Evolutionary conservation across 92 coral and sea anemone genomes (phyloP).

Genomic region (Paragorgia papillata): DNA sequence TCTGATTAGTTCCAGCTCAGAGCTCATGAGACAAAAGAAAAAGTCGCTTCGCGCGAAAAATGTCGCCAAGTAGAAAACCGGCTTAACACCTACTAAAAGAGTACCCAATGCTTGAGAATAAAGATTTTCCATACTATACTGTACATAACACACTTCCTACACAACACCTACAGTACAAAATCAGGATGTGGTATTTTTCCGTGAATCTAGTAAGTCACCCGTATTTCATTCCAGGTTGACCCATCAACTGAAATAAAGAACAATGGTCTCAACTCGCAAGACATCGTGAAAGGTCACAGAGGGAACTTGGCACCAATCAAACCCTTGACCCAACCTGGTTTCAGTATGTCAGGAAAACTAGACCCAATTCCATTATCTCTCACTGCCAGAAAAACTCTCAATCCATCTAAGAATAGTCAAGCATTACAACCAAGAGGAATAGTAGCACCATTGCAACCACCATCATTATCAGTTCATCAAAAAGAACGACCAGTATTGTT

Average conservation of each 20-base stretch:
- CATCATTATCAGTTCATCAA: slow-evolving; percentile 43
- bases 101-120: too few relatives aligned
- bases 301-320: slow-evolving; percentile 9
- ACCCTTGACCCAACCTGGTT: slow-evolving; percentile 10
- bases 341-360: slow-evolving; percentile 5
- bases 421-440: slow-evolving; percentile 66
- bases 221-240: too few relatives aligned
- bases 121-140: too few relatives aligned
- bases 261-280: not conserved
- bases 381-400: not conserved
- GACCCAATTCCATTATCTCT: slow-evolving; percentile 14
- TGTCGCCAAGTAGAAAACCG: too few relatives aligned
- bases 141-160: too few relatives aligned
- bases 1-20: too few relatives aligned
- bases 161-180: too few relatives aligned
- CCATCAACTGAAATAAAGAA: not conserved
- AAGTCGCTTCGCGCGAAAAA: too few relatives aligned
- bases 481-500: not conserved
- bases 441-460: slow-evolving; percentile 74
- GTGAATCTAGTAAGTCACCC: too few relatives aligned
- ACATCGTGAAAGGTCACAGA: not conserved
- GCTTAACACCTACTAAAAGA: too few relatives aligned
- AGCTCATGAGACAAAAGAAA: too few relatives aligned
- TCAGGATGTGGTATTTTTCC: too few relatives aligned
- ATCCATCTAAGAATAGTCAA: not conserved